These are phyloP conservation scores for Baccha elongata DNA, from an alignment of 2,888 invertebrate species.

Conservation along the genomic window DNA sequence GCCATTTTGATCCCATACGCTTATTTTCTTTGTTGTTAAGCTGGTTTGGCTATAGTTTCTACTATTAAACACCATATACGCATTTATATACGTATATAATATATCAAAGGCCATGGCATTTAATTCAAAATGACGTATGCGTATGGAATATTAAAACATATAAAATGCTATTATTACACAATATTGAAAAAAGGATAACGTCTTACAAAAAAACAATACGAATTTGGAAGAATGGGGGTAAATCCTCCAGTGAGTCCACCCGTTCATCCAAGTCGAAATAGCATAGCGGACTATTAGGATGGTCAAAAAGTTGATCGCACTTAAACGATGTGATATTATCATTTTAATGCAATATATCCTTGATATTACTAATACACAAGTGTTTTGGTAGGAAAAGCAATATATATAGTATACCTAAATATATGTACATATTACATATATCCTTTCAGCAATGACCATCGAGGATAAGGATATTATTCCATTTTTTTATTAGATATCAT, in stretches of 20 bases:
- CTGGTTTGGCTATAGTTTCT: constrained; percentile 65
- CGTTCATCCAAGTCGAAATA: constrained; percentile 48
- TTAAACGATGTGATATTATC: constrained; percentile 78
- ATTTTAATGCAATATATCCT: constrained; percentile 81
- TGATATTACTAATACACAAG: constrained; percentile 77
- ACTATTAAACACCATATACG: constrained; percentile 60
- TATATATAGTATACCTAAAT: constrained; percentile 11
- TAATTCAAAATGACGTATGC: constrained; percentile 81
- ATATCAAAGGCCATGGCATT: constrained; percentile 74
- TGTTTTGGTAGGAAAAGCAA: constrained; percentile 30
- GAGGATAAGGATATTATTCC: constrained; percentile 72
- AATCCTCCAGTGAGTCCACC: neutral
- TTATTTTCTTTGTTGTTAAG: constrained; percentile 63
- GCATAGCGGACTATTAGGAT: constrained; percentile 61
- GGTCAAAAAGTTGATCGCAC: constrained; percentile 73
- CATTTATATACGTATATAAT: constrained; percentile 16
- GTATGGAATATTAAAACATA: constrained; percentile 81
- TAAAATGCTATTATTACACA: constrained; percentile 75
- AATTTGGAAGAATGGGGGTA: neutral
- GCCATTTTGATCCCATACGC: constrained; percentile 61
- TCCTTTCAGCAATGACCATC: constrained; percentile 72
- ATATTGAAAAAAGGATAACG: constrained; percentile 71
- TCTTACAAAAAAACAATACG: constrained; percentile 19
- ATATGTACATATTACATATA: constrained; percentile 23
- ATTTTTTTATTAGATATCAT: constrained; percentile 46